These are phyloP conservation scores for Valencia hispanica DNA, from an alignment of 2,797 vertebrate species.

Conservation along the genomic window DNA sequence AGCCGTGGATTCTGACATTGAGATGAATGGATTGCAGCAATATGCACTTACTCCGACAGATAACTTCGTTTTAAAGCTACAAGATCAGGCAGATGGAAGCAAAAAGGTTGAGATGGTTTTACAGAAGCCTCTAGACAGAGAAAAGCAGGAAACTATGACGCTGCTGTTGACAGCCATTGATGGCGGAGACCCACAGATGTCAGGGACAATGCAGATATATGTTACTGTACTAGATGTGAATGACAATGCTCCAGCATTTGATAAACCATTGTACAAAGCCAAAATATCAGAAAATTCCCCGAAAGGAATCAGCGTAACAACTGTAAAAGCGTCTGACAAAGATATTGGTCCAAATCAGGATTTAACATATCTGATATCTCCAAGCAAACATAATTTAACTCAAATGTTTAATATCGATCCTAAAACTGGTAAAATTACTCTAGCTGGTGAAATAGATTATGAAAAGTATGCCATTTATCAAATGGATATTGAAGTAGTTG, in stretches of 20 bases:
- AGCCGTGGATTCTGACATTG: constrained; percentile 53
- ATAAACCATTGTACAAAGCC: constrained; percentile 50
- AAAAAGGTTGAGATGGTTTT: constrained; percentile 70
- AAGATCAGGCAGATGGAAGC: constrained; percentile 70
- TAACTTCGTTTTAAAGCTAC: constrained; percentile 66
- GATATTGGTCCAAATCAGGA: constrained; percentile 58
- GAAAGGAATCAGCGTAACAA: constrained; percentile 29
- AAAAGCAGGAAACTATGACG: constrained; percentile 41
- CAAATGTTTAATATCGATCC: constrained; percentile 43
- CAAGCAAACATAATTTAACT: constrained; percentile 12
- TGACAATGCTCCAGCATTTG: constrained; percentile 78
- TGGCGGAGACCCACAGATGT: constrained; percentile 61
- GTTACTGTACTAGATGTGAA: constrained; percentile 53
- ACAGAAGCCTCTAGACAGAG: constrained; percentile 60
- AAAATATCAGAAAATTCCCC: constrained; percentile 56
- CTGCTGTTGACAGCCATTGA: constrained; percentile 56
- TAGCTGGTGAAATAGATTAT: constrained; percentile 53
- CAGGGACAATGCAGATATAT: constrained; percentile 58
- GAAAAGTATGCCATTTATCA: constrained; percentile 69
- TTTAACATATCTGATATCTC: constrained; percentile 53
- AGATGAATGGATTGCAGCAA: constrained; percentile 44
- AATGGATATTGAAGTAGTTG: constrained; percentile 74
- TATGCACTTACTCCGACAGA: constrained; percentile 48
- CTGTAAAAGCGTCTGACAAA: constrained; percentile 61
- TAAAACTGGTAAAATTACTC: constrained; percentile 38